Base-by-base conservation (phyloP, 2,888 invertebrate species). In the Muscina levida region DNA sequence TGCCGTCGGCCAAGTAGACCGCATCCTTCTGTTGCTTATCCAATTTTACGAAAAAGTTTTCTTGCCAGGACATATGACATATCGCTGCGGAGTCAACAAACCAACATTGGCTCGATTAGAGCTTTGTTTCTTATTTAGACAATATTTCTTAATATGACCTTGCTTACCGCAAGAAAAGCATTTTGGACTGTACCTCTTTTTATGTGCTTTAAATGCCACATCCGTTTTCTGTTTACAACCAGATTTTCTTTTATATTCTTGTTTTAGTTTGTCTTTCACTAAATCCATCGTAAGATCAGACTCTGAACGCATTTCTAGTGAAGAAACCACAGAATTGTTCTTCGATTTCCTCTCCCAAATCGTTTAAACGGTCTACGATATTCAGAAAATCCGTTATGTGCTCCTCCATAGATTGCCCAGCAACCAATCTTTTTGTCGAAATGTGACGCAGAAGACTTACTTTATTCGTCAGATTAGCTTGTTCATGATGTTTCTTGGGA, bases 231-330 rank as follows among this genome's bases (percentile, higher is more conserved):
- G 10, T 15, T 44, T 51, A 59, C 22, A 8, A 0, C 17, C 57
- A 5, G 13, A 62, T 19, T 53, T 77, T 1, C 81, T 31, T 46
- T 74, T 74, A 15, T 15, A 67, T 22, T 82, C 77, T 3, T 77
- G 72, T 10, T 77, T 2, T 0, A 81, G 11, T 13, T 80, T 80
- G 15, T 80, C 80, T 11, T 70, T 75, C 0, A 80, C 48, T 11
- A 80, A 44, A 46, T 72, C 48, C 4, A 76, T 13, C 1, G 72
- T 76, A 0, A 77, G 26, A 59, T 74, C 73, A 0, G 42, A 15
- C 39, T 73, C 73, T 3, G 76, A 48, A 6, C 75, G 53, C 46
- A 79, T 68, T 56, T 76, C 79, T 10, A 72, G 39, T 2, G 76
- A 72, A 0, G 80, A 73, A 37, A 80, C 56, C 1, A 80, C 57